Conservation (phyloP, 2,797 vertebrate species). For the Euthynnus affinis region DNA sequence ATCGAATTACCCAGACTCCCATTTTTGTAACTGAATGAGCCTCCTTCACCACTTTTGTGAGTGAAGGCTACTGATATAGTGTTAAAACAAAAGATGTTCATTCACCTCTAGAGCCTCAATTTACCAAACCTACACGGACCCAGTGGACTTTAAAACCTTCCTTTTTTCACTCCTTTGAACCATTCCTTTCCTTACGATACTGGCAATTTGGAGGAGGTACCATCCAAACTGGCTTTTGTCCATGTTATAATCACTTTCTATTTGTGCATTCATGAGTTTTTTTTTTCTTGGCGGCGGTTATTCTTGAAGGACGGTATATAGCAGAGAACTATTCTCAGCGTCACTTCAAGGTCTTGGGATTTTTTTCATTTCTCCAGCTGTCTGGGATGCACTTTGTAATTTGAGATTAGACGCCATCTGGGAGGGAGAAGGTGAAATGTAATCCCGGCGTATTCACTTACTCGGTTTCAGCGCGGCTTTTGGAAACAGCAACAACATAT, state of each 20-base stretch:
- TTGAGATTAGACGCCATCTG: conserved; percentile 70
- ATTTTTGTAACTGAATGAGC: not conserved
- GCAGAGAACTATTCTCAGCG: not conserved
- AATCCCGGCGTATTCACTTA: conserved; percentile 63
- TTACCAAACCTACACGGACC: not conserved
- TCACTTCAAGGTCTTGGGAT: not conserved
- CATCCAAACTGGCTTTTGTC: not conserved
- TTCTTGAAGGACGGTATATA: not conserved
- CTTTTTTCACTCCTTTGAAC: too few species aligned
- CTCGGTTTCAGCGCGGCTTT: conserved; percentile 56
- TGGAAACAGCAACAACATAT: conserved; percentile 59
- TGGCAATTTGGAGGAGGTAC: not conserved
- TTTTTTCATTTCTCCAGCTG: conserved; percentile 39
- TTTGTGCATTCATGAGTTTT: conserved; percentile 9
- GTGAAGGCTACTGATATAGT: not conserved
- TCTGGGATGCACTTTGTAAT: conserved; percentile 61
- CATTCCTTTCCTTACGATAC: not conserved
- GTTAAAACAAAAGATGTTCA: not conserved
- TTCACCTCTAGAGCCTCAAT: not conserved
- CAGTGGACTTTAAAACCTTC: too few species aligned
- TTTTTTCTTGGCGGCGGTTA: conserved; percentile 8
- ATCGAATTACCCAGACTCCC: not conserved
- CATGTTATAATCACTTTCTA: conserved; percentile 11
- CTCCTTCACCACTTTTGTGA: not conserved
- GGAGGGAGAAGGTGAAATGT: conserved; percentile 61